phyloP scores from a whole-genome alignment of 2,113 vertebrate genomes.

The Burhinus oedicnemus region DNA sequence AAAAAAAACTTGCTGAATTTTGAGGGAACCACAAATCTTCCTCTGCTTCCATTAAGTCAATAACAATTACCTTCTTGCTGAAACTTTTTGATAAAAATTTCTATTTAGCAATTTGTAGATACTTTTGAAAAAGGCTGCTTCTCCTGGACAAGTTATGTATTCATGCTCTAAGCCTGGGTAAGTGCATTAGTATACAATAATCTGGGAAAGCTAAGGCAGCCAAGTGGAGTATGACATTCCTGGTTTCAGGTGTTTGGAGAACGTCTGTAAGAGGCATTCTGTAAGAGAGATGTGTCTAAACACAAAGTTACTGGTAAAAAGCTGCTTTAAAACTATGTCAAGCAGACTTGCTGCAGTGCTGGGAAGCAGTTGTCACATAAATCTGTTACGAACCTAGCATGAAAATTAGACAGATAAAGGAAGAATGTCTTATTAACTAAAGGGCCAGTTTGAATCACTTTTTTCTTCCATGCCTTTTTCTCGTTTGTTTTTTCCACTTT shows the following conservation, averaged over 20 bases:
- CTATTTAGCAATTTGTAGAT: conserved; percentile 71
- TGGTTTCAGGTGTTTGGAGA: background rate
- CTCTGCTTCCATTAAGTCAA: conserved; percentile 54
- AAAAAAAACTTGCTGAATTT: conserved; percentile 70
- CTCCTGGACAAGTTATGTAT: conserved; percentile 37
- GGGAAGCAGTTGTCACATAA: background rate
- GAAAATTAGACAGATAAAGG: conserved; percentile 19
- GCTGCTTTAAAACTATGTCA: background rate
- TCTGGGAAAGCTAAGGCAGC: conserved; percentile 6
- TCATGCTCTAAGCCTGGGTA: conserved; percentile 28
- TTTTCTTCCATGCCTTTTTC: conserved; percentile 28
- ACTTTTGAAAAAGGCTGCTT: conserved; percentile 66
- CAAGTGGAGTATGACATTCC: conserved; percentile 2
- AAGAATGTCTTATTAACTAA: conserved; percentile 55
- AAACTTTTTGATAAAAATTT: conserved; percentile 76
- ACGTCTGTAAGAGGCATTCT: background rate
- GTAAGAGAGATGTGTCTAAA: background rate
- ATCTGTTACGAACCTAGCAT: background rate
- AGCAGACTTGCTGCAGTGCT: background rate
- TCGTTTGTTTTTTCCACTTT: conserved; percentile 13
- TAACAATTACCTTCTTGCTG: conserved; percentile 57
- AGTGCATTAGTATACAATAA: background rate
- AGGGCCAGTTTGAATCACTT: conserved; percentile 56
- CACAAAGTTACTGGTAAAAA: background rate
- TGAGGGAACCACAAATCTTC: conserved; percentile 64